These are phyloP conservation scores for Coenobita brevimanus DNA, from an alignment of 1,140 invertebrate genomes.

Conservation along the genomic window DNA sequence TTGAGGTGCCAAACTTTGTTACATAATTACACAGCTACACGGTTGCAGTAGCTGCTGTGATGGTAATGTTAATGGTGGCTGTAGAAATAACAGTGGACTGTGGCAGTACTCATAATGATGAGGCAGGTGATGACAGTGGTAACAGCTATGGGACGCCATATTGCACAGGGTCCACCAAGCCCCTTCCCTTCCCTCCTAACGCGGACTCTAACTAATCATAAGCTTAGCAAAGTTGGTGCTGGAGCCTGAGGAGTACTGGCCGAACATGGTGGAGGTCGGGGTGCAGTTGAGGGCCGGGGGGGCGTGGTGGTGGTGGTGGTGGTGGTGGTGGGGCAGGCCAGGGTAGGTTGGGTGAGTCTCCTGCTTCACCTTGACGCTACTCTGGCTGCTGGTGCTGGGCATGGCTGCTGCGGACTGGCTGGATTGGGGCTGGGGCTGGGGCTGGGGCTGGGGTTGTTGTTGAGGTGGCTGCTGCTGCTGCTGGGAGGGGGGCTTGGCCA, in stretches of 20 bases:
- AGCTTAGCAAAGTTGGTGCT: slow-evolving; percentile 54
- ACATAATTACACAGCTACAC: too few relatives aligned
- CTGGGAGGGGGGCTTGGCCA: neutral
- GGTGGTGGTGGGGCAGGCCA: slow-evolving; percentile 17
- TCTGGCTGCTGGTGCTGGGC: slow-evolving; percentile 56
- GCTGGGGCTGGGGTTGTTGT: neutral
- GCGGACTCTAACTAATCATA: slow-evolving; percentile 53
- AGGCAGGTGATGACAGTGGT: too few relatives aligned
- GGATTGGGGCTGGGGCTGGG: slow-evolving; percentile 15
- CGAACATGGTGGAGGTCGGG: slow-evolving; percentile 55
- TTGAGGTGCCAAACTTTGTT: too few relatives aligned
- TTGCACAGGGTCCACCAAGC: neutral
- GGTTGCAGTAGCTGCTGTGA: too few relatives aligned
- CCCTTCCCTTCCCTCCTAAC: neutral
- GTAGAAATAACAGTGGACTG: too few relatives aligned
- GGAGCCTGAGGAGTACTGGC: slow-evolving; percentile 37
- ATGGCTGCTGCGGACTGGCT: slow-evolving; percentile 25
- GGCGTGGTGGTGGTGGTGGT: slow-evolving; percentile 51
- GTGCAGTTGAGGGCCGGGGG: slow-evolving; percentile 59
- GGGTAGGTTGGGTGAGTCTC: slow-evolving; percentile 49
- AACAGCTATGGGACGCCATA: too few relatives aligned
- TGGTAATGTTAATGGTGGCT: too few relatives aligned
- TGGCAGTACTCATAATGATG: too few relatives aligned
- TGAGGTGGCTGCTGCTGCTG: slow-evolving; percentile 12
- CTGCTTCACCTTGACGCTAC: slow-evolving; percentile 61